These are phyloP conservation scores for Cepphus grylle DNA, from an alignment of 2,113 vertebrate genomes.

Conservation along the genomic window DNA sequence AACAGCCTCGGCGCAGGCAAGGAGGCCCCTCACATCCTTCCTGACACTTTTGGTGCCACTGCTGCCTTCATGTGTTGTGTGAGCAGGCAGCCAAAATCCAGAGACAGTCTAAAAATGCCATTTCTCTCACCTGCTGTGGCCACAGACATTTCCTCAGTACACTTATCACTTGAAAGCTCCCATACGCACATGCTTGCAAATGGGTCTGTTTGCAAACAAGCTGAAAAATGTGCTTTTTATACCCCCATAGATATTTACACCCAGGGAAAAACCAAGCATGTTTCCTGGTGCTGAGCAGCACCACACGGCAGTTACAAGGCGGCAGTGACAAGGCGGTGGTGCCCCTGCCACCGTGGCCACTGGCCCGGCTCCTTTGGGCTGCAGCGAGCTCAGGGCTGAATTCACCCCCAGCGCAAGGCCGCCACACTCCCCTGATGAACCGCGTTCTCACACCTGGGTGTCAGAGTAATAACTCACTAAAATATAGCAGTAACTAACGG, in stretches of 20 bases:
- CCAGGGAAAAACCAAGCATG: neutral
- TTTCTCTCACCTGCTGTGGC: neutral
- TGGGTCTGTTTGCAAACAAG: neutral
- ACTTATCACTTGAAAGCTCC: neutral
- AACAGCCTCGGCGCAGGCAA: neutral
- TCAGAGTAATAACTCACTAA: neutral
- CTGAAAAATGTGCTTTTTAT: neutral
- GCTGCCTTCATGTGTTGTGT: accelerated
- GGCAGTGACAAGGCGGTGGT: neutral
- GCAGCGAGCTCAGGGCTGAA: neutral
- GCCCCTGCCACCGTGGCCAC: no score
- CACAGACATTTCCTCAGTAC: neutral
- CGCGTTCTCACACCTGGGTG: neutral
- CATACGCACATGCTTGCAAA: neutral
- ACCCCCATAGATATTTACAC: neutral
- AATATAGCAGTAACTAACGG: accelerated
- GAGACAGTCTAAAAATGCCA: neutral
- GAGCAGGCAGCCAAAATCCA: neutral
- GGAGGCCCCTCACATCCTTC: conserved; percentile 22
- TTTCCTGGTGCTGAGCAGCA: neutral
- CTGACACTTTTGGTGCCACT: neutral
- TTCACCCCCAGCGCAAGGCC: neutral
- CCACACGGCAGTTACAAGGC: accelerated
- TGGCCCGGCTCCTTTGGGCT: accelerated
- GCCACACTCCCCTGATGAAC: neutral